Evolutionary conservation across 2,888 invertebrate species (phyloP), one percentile per base, ranked within the genome.

Genomic region (Tridacna gigas): DNA sequence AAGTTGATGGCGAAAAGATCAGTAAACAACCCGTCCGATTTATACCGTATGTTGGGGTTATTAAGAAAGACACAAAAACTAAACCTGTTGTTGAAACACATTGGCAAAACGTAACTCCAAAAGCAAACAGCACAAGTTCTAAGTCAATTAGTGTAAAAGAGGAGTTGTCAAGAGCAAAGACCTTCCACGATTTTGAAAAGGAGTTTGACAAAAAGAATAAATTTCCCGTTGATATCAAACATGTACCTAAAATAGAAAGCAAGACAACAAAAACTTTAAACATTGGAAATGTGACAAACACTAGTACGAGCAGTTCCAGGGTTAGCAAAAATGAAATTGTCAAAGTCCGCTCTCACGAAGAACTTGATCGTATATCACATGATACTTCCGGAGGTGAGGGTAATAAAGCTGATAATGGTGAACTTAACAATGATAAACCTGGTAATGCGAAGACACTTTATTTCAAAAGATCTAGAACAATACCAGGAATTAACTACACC

Each of bases 401-500:
- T 67, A 22, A 22, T 20, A 13, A 20, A 56, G 20, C 56, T 56
- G 11, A 56, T 56, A 56, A 56, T 20, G 3, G 5, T 20, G 56
- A 56, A 20, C 13, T 22, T n/a, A 22, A 63, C 9, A 67, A 13
- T 13, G 28, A 69, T 28, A 69, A 69, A 20, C 5, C 45, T 45
- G 22, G 45, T 28, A 11, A 69, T n/a, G 69, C n/a, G 7, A 71
- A 71, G 9, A 51, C 3, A 51, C 51, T 71, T 0, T 51, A 48
- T 25, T 51, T 51, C 12, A 47, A n/a, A 26, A 65, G 51, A 56
- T 66, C 63, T 22, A 79, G 65, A 66, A 51, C 79, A 18, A 75
- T 76, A 11, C 47, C 63, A 18, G 71, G 71, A 20, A 75, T 71
- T 20, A 79, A 79, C 25, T 83, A 83, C 28, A 75, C 76, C 26